Evolutionary conservation across 2,888 invertebrate species (phyloP), one percentile per base, ranked within the genome.

Genomic region (Dilophus febrilis): DNA sequence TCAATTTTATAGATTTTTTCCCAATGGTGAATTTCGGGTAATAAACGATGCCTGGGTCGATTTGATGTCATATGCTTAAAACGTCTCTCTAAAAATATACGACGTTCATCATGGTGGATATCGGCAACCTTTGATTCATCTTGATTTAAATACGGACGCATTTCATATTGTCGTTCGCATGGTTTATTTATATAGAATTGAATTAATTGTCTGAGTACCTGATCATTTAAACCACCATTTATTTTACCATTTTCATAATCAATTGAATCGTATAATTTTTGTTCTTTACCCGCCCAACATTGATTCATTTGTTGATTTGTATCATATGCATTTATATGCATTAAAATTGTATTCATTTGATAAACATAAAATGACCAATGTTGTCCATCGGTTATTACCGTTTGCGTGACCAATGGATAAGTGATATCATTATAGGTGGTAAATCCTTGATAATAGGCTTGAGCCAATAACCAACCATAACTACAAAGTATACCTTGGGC

Each of bases 321-420:
- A 28, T 68, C 61, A n/a, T 70, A 61, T 49, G 73, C 55, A 47
- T 77, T 69, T 26, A 70, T 64, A 51, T 83, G 74, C 48, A 84
- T 59, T 12, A 72, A 53, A 28, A 76, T 68, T 1, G 91, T 94
- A 57, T 98, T 98, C 42, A 98, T 61, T 59, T 98, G 97, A 56
- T 94, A 97, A 12, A 77, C 71, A 54, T 80, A 85, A 47, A 95
- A 81, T 1, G 83, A 81, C 77, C 86, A 91, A 4, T 71, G 56
- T 47, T 81, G 73, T 0, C 97, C 95, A 62, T 97, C 82, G 1
- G 91, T 87, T 30, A 94, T 68, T 12, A 91, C 66, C 13, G 83
- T 78, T 69, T 97, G 95, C 4, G 86, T 82, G 1, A 79, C 74
- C 41, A 95, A 59, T 0, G 98, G 97, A 57, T 92, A 91, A 1